These are phyloP conservation scores for Lycodopsis pacificus DNA, from an alignment of 2,797 vertebrate genomes.

Conservation along the genomic window DNA sequence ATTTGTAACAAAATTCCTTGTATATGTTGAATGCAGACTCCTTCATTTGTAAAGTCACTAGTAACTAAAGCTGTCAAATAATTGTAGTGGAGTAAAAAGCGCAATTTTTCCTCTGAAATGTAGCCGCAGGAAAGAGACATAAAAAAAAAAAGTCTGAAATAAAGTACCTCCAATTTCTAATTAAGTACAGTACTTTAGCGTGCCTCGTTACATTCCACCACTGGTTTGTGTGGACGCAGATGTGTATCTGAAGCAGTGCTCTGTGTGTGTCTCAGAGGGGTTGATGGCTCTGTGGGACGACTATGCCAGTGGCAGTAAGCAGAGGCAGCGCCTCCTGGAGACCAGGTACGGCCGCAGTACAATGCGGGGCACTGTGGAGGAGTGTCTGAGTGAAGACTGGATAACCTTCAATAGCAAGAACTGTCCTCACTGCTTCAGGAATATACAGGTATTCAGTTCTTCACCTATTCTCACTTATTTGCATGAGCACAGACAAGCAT, in stretches of 20 bases:
- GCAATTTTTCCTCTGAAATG: not conserved
- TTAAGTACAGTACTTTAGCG: not conserved
- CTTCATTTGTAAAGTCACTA: not conserved
- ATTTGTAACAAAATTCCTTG: not conserved
- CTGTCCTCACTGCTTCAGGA: constrained; percentile 87
- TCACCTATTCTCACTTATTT: too few relatives aligned
- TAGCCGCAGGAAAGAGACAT: not conserved
- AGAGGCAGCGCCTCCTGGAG: constrained; percentile 80
- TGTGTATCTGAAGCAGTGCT: not conserved
- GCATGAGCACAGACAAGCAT: not conserved
- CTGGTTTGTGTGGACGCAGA: not conserved
- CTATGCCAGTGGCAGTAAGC: constrained; percentile 81
- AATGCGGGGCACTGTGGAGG: constrained; percentile 73
- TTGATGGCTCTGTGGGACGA: constrained; percentile 80
- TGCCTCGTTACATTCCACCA: not conserved
- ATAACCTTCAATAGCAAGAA: constrained; percentile 83
- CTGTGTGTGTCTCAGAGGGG: constrained; percentile 79
- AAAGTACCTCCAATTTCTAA: not conserved
- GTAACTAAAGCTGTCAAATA: not conserved
- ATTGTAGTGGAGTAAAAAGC: not conserved
- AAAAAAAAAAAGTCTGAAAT: not conserved
- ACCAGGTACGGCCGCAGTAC: constrained; percentile 81
- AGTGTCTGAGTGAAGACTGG: constrained; percentile 83
- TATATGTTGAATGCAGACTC: not conserved
- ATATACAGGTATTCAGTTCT: constrained; percentile 83